Conservation (phyloP, 2,113 vertebrate genomes). For the Pseudorasbora parva region DNA sequence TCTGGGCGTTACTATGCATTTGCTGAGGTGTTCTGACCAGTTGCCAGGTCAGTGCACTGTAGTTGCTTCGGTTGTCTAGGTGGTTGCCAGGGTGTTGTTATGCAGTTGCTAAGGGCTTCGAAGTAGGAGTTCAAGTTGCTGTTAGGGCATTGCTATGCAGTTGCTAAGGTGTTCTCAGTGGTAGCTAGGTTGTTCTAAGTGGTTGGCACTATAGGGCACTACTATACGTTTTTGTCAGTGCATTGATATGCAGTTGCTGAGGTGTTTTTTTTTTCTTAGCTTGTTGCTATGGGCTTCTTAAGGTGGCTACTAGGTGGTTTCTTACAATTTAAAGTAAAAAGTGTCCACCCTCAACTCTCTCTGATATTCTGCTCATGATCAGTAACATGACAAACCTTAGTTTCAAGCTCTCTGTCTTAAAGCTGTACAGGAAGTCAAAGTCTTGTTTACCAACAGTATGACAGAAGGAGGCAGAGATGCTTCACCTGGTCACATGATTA, state of each 20-base stretch:
- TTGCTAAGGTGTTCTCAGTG: neutral
- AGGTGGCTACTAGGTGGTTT: neutral
- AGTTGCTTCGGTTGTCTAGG: too few relatives aligned
- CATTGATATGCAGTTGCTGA: too few relatives aligned
- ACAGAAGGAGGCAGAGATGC: neutral
- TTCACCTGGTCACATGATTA: constrained; percentile 28
- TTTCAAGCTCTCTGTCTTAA: neutral
- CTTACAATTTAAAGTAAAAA: neutral
- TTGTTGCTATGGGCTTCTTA: neutral
- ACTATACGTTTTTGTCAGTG: too few relatives aligned
- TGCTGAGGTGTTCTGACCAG: neutral
- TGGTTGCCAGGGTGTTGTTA: too few relatives aligned
- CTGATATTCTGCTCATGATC: neutral
- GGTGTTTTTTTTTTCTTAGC: neutral
- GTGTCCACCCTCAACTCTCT: neutral
- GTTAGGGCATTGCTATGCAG: too few relatives aligned
- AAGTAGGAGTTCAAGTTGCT: too few relatives aligned
- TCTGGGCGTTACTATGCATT: too few relatives aligned
- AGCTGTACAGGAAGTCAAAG: neutral
- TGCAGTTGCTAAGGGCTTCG: neutral
- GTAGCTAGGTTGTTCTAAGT: too few relatives aligned
- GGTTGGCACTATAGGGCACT: too few relatives aligned
- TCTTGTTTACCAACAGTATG: neutral
- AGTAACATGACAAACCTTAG: neutral
- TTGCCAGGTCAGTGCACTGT: too few relatives aligned